Evolutionary conservation across 35 echinoderm and acorn worm species (phyloP).

Genomic region (Lytechinus pictus): DNA sequence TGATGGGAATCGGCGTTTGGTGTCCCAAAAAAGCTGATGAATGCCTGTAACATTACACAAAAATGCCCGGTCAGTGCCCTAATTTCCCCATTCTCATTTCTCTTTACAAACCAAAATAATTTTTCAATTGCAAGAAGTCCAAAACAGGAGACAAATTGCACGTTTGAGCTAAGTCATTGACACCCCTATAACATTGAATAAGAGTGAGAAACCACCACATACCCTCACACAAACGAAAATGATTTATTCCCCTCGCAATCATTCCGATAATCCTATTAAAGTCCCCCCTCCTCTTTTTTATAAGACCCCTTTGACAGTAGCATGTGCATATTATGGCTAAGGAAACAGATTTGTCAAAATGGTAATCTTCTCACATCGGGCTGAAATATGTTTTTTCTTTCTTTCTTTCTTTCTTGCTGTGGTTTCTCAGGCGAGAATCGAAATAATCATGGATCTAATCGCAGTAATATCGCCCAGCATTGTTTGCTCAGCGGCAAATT

Average conservation of each 20-base stretch:
- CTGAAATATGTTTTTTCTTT: background rate
- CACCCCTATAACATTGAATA: background rate
- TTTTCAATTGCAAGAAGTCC: background rate
- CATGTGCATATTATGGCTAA: background rate
- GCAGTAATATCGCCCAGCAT: background rate
- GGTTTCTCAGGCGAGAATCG: background rate
- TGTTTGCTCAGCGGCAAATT: slow-evolving; percentile 1
- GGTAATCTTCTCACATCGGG: background rate
- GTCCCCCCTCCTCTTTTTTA: background rate
- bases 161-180: background rate
- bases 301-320: background rate
- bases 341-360: background rate
- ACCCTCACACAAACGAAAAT: background rate
- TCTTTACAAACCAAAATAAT: background rate
- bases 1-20: background rate
- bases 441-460: background rate
- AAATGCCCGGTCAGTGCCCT: background rate
- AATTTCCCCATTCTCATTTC: background rate
- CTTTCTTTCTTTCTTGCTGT: background rate
- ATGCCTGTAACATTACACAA: background rate
- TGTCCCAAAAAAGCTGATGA: background rate
- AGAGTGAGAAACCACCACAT: background rate
- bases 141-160: background rate
- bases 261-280: background rate
- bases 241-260: background rate